Base-by-base conservation (phyloP, 2,113 vertebrate genomes). In the Vulpes vulpes region DNA sequence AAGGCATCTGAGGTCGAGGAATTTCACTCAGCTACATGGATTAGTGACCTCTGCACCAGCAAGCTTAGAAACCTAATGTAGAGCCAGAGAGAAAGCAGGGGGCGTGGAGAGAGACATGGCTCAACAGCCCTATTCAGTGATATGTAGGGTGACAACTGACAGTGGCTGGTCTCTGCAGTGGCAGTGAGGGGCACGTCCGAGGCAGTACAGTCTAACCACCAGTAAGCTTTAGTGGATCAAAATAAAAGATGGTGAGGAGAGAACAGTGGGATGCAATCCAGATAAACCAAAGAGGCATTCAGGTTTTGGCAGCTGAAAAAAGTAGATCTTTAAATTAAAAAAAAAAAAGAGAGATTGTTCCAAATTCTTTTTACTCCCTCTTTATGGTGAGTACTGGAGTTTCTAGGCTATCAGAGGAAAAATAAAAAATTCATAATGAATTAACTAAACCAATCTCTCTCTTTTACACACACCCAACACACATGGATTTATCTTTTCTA, bases 61-160 rank as follows among this genome's bases (percentile, higher is more conserved):
- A 89, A 93, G 85, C 59, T 95, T 25, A 82, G 83, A 82, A 93
- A 79, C 55, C 49, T 80, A 38, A 92, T 60, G 43, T 51, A 10
- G 5, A 91, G 94, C 14, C 64, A 74, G 62, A 74, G 32, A 92
- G 85, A 94, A 74, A 96, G 60, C 51, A 32, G n/a, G 60, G 25
- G 19, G 62, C 8, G 0, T 57, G 76, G 76, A 82, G 35, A 82
- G 17, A 80, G 59, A 62, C 53, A 12, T 1, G 49, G 25, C 64
- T 67, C 53, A 7, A 51, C 60, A 78, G 87, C 69, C 19, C 81
- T 64, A 9, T 71, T 96, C 23, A 64, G 15, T 16, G 92, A 85
- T 78, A 62, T 30, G 0, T 1, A 38, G 25, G 15, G 5, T 1
- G 3, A 80, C 79, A 92, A 25, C 15, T 11, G 67, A 15, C 53